Percentiles rank a stretch among this genome's conserved stretches.
Conservation (phyloP, 64 coral and sea anemone species). For the Cladopsammia gracilis region DNA sequence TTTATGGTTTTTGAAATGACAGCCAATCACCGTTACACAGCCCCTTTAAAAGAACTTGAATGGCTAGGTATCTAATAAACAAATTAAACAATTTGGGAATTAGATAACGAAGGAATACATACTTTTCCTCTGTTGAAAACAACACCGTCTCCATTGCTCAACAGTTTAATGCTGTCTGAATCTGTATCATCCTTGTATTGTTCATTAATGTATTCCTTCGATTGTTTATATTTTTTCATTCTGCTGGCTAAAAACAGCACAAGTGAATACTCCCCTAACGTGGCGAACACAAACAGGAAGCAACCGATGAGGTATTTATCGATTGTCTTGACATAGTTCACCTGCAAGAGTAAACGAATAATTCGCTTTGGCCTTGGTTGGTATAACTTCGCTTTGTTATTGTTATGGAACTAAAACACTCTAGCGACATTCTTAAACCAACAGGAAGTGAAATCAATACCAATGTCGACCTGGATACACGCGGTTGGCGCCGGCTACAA, state of each 20-base stretch:
- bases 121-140: neutral
- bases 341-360: slow-evolving; percentile 53
- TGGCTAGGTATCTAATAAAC: too few relatives aligned
- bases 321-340: slow-evolving; percentile 97
- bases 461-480: too few relatives aligned
- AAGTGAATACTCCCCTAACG: slow-evolving; percentile 82
- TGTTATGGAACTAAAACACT: too few relatives aligned
- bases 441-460: too few relatives aligned
- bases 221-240: slow-evolving; percentile 65
- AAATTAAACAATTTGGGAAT: neutral
- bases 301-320: slow-evolving; percentile 98
- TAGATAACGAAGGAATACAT: neutral
- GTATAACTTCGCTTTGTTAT: too few relatives aligned
- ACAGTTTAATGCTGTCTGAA: neutral
- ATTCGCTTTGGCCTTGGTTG: too few relatives aligned
- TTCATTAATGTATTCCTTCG: slow-evolving; percentile 23
- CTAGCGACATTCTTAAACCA: too few relatives aligned
- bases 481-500: too few relatives aligned
- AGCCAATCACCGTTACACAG: too few relatives aligned
- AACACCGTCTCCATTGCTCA: slow-evolving; percentile 10
- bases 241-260: slow-evolving; percentile 79
- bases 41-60: too few relatives aligned
- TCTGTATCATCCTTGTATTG: slow-evolving; percentile 7
- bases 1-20: too few relatives aligned
- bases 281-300: slow-evolving; percentile 97